Evolutionary conservation across 2,797 vertebrate genomes (phyloP).

Genomic region (Channallabes apus): DNA sequence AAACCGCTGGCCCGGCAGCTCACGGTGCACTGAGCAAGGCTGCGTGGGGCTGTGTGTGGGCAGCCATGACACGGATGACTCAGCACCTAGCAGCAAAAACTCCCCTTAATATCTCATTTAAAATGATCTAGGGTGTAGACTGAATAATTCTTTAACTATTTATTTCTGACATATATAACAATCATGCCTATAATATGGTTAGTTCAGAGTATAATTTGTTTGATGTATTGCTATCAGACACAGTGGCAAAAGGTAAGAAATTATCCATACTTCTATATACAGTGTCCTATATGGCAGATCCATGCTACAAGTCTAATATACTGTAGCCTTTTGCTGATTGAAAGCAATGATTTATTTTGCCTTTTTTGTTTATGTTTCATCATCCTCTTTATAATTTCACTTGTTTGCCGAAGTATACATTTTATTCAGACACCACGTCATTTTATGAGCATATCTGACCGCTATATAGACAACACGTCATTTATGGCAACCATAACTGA

Average conservation of each 20-base stretch:
- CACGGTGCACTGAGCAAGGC: constrained; percentile 66
- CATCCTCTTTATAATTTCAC: constrained; percentile 6
- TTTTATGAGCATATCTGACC: constrained; percentile 34
- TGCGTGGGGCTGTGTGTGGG: constrained; percentile 76
- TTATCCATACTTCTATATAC: background rate
- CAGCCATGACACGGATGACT: constrained; percentile 80
- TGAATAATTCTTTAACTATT: constrained; percentile 1
- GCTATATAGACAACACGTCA: constrained; percentile 33
- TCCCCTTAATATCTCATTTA: constrained; percentile 41
- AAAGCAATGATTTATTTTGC: background rate
- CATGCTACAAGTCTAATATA: background rate
- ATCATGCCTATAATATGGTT: background rate
- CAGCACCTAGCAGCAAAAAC: constrained; percentile 72
- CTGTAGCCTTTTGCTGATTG: background rate
- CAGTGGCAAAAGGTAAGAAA: constrained; percentile 43
- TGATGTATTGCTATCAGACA: constrained; percentile 13
- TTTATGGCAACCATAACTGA: constrained; percentile 32
- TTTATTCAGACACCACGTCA: constrained; percentile 17
- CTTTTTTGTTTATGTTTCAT: background rate
- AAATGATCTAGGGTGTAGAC: constrained; percentile 21
- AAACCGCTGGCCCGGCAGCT: constrained; percentile 67
- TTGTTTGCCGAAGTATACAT: background rate
- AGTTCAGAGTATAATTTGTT: constrained; percentile 6
- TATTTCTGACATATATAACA: background rate
- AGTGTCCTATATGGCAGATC: background rate